These are phyloP conservation scores for Colius striatus DNA, from an alignment of 2,113 vertebrate species.

Conservation along the genomic window DNA sequence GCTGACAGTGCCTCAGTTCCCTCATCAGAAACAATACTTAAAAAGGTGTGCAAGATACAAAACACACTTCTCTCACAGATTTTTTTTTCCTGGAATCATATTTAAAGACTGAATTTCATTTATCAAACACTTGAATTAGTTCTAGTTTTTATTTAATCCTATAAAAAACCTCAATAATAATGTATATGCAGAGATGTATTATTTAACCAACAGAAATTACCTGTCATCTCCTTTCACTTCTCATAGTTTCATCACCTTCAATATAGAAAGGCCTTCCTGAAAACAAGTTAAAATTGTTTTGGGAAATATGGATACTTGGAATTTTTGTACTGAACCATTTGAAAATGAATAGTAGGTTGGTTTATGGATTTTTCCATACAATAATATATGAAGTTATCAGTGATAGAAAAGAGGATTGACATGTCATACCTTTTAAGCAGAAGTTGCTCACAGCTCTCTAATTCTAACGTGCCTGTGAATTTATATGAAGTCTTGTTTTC, in stretches of 20 bases:
- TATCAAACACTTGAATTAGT: not conserved
- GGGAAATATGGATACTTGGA: not conserved
- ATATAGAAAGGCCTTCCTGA: not conserved
- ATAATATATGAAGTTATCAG: not conserved
- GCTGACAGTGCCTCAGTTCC: too few relatives aligned
- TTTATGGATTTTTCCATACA: not conserved
- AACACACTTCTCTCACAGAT: not conserved
- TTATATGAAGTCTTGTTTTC: not conserved
- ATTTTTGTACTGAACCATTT: not conserved
- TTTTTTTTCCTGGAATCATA: not conserved
- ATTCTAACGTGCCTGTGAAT: not conserved
- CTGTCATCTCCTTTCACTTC: not conserved
- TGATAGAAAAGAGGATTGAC: not conserved
- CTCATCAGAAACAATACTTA: not conserved
- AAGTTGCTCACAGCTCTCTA: not conserved
- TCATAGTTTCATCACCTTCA: not conserved
- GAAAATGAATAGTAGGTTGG: accelerated
- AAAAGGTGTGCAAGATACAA: not conserved
- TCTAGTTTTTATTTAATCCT: not conserved
- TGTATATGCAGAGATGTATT: not conserved
- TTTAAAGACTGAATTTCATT: not conserved
- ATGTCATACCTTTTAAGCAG: not conserved
- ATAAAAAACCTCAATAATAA: not conserved
- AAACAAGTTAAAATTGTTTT: not conserved
- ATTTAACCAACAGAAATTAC: not conserved